Evolutionary conservation across 2,888 invertebrate genomes (phyloP).

Genomic region (Lymantria dispar): DNA sequence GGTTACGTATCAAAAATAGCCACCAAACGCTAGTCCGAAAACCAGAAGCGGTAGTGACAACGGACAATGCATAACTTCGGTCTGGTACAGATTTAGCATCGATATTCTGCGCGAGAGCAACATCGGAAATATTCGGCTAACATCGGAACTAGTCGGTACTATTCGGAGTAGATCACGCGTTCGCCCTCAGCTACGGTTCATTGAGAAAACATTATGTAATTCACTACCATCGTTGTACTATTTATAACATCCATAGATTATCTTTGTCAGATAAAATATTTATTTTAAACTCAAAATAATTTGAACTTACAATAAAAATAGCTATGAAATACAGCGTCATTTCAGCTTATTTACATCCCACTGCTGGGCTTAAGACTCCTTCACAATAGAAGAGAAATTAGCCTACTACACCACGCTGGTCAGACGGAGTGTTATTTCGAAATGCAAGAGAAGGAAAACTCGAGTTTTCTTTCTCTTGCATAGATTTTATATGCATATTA

Average conservation of each 20-base stretch:
- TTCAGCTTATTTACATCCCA: too few relatives aligned
- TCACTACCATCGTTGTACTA: constrained; percentile 4
- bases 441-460: too few relatives aligned
- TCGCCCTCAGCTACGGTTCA: constrained; percentile 43
- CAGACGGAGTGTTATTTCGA: too few relatives aligned
- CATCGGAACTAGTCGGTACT: constrained; percentile 39
- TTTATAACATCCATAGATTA: not conserved
- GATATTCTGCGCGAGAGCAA: constrained; percentile 56
- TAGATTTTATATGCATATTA: too few relatives aligned
- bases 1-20: constrained; percentile 51
- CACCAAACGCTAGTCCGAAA: constrained; percentile 53
- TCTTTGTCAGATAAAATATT: not conserved
- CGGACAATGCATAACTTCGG: constrained; percentile 72
- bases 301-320: too few relatives aligned
- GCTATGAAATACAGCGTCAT: too few relatives aligned
- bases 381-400: too few relatives aligned
- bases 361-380: too few relatives aligned
- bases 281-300: too few relatives aligned
- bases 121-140: constrained; percentile 42
- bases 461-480: too few relatives aligned
- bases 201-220: constrained; percentile 41
- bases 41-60: constrained; percentile 61
- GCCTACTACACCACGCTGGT: too few relatives aligned
- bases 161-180: constrained; percentile 46
- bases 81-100: constrained; percentile 68